phyloP scores from a whole-genome alignment of 1,140 invertebrate genomes.

The Drosophila takahashii region DNA sequence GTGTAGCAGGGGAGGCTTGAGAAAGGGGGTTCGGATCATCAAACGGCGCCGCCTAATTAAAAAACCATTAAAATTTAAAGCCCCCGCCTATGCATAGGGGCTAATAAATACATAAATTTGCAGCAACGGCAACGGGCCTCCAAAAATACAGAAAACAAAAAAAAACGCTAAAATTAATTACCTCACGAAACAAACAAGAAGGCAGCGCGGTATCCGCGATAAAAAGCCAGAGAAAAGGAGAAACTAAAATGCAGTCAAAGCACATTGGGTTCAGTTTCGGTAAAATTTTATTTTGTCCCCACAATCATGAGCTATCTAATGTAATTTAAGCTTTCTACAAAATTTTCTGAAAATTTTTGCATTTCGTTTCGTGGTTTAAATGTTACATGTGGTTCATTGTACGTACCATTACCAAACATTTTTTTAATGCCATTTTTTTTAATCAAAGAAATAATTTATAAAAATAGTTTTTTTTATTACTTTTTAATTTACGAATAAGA shows the following conservation, averaged over 20 bases:
- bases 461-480: neutral
- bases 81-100: conserved; percentile 60
- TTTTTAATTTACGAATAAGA: no score
- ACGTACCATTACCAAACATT: no score
- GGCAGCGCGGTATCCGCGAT: conserved; percentile 31
- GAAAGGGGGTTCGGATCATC: conserved; percentile 25
- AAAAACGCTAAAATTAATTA: conserved; percentile 75
- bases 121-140: conserved; percentile 17
- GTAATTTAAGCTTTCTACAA: neutral
- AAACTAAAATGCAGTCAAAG: conserved; percentile 30
- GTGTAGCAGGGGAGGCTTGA: neutral
- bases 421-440: no score
- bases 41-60: conserved; percentile 75
- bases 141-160: conserved; percentile 7
- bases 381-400: no score
- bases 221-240: conserved; percentile 32
- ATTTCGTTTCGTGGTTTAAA: no score
- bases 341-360: neutral
- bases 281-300: neutral
- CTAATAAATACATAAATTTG: conserved; percentile 76
- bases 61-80: conserved; percentile 78
- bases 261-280: conserved; percentile 24
- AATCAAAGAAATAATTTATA: no score
- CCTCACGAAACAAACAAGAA: conserved; percentile 54
- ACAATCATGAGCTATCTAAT: neutral